phyloP scores from a whole-genome alignment of 2,888 invertebrate species.

The Auanema freiburgensis region DNA sequence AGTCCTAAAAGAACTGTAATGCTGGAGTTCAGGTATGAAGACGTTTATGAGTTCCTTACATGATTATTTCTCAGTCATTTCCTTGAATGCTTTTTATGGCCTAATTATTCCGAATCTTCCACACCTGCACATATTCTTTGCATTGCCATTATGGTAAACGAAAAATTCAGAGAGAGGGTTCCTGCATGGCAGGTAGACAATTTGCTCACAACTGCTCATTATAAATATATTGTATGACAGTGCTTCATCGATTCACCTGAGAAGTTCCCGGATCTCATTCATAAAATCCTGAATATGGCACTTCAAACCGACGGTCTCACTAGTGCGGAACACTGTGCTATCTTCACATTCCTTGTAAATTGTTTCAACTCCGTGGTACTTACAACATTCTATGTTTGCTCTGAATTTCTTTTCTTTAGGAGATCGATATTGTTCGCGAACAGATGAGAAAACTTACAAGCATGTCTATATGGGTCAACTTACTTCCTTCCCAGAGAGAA shows the following conservation, averaged over 20 bases:
- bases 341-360: constrained; percentile 89
- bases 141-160: constrained; percentile 96
- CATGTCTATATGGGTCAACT: constrained; percentile 84
- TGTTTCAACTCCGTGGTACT: constrained; percentile 88
- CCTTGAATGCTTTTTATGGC: constrained; percentile 94
- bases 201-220: neutral
- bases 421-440: constrained; percentile 87
- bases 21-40: constrained; percentile 48
- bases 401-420: constrained; percentile 67
- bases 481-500: constrained; percentile 79
- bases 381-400: neutral
- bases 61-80: constrained; percentile 76
- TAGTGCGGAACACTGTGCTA: constrained; percentile 78
- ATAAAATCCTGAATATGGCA: constrained; percentile 69
- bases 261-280: constrained; percentile 66
- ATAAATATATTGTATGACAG: constrained; percentile 24
- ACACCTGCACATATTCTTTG: constrained; percentile 79
- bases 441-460: constrained; percentile 89
- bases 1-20: constrained; percentile 44
- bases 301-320: constrained; percentile 69
- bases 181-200: constrained; percentile 84
- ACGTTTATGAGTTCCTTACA: constrained; percentile 11
- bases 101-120: constrained; percentile 79
- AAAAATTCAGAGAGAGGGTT: constrained; percentile 94
- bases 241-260: constrained; percentile 48